Conservation (phyloP, 2,888 invertebrate genomes). For the Protonemura montana region DNA sequence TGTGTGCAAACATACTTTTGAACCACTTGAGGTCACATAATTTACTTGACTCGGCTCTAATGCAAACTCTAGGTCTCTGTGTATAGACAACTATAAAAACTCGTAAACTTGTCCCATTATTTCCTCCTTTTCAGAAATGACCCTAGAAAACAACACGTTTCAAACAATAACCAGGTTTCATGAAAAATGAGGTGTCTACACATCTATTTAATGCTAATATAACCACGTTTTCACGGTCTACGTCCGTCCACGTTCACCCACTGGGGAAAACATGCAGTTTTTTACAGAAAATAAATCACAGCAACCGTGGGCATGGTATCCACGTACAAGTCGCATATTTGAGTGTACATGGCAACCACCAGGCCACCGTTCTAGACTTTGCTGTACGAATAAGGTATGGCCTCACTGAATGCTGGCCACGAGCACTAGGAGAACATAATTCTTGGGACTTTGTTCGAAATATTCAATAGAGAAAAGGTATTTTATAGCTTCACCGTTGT, state of each 20-base stretch:
- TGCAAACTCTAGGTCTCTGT: neutral
- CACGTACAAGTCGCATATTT: neutral
- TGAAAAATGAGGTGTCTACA: neutral
- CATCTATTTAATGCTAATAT: neutral
- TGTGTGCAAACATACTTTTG: neutral
- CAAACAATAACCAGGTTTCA: neutral
- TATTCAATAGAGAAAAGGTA: neutral
- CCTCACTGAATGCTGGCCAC: neutral
- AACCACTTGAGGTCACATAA: too few species aligned
- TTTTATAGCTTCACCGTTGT: neutral
- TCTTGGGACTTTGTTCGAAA: neutral
- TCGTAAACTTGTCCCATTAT: too few species aligned
- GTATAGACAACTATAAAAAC: neutral
- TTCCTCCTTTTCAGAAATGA: too few species aligned
- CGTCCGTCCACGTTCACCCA: neutral
- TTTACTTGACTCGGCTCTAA: too few species aligned
- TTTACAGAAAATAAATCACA: neutral
- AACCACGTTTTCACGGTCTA: neutral
- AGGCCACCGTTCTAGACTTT: neutral
- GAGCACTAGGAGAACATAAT: neutral
- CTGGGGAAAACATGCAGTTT: neutral
- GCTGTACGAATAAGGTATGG: neutral
- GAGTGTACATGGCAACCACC: too few species aligned
- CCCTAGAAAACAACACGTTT: neutral
- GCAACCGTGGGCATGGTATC: neutral